A percentile compares a stretch with the other conserved stretches of the same genome.
Conservation (phyloP, 2,113 vertebrate species). For the Orycteropus afer region DNA sequence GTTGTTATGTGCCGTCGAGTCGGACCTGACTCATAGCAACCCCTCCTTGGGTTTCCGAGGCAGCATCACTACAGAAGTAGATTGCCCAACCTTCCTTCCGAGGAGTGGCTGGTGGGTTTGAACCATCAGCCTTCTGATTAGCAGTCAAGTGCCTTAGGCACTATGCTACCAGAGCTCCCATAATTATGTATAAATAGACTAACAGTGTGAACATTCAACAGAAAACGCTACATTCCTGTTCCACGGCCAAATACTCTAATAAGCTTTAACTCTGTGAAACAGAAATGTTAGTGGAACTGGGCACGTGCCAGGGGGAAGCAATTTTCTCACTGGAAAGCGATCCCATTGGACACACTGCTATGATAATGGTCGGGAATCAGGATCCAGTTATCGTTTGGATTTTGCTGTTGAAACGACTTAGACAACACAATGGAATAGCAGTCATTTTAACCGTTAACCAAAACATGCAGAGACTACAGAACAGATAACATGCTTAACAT, state of each 20-base stretch:
- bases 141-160: too few species aligned
- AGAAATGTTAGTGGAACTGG: background rate
- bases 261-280: background rate
- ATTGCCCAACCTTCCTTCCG: too few species aligned
- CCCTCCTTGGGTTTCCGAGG: too few species aligned
- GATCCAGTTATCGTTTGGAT: background rate
- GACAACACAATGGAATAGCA: background rate
- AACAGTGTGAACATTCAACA: background rate
- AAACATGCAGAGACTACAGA: background rate
- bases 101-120: too few species aligned
- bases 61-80: too few species aligned
- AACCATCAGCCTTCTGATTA: too few species aligned
- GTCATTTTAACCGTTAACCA: background rate
- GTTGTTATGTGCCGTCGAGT: too few species aligned
- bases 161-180: too few species aligned
- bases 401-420: background rate
- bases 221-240: background rate
- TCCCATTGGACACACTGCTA: rapidly evolving
- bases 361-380: rapidly evolving
- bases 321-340: background rate
- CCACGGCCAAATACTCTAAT: background rate
- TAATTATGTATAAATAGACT: too few species aligned
- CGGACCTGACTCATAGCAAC: too few species aligned
- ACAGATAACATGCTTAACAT: background rate
- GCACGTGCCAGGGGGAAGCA: too few species aligned